phyloP scores from a whole-genome alignment of 2,113 vertebrate genomes.

The Colaptes auratus region DNA sequence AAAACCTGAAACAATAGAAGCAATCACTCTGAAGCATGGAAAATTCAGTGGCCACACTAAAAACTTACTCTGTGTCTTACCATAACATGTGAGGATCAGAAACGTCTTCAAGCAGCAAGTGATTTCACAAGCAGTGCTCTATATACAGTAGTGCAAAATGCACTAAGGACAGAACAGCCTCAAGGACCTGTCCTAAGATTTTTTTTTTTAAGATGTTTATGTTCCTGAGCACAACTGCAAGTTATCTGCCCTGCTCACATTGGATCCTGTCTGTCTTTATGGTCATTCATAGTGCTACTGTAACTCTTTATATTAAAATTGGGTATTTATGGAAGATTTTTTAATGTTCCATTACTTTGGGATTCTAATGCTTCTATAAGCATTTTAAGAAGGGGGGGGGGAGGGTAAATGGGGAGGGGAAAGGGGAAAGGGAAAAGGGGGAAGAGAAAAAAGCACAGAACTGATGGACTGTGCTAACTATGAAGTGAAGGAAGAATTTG shows the following conservation, averaged over 20 bases:
- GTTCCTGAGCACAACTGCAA: not conserved
- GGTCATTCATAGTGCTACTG: not conserved
- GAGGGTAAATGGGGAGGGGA: no score
- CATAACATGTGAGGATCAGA: not conserved
- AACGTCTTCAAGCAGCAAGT: conserved; percentile 9
- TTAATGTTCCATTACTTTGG: not conserved
- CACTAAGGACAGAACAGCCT: not conserved
- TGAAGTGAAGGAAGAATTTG: not conserved
- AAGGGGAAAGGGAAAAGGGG: no score
- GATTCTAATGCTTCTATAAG: not conserved
- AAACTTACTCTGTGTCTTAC: not conserved
- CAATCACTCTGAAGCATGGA: not conserved
- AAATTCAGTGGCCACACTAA: not conserved
- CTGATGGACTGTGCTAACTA: not conserved
- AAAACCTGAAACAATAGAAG: not conserved
- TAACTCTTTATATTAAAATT: not conserved
- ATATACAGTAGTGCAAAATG: not conserved
- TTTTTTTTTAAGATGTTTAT: not conserved
- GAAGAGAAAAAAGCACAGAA: not conserved
- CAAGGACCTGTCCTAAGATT: not conserved
- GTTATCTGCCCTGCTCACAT: not conserved
- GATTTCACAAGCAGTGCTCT: not conserved
- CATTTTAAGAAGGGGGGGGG: not conserved
- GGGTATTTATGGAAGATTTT: not conserved
- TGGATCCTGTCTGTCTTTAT: not conserved